Percentiles rank a stretch among this genome's conserved stretches.
Evolutionary conservation across 2,888 invertebrate genomes (phyloP).

Genomic region (Spisula subtruncata): DNA sequence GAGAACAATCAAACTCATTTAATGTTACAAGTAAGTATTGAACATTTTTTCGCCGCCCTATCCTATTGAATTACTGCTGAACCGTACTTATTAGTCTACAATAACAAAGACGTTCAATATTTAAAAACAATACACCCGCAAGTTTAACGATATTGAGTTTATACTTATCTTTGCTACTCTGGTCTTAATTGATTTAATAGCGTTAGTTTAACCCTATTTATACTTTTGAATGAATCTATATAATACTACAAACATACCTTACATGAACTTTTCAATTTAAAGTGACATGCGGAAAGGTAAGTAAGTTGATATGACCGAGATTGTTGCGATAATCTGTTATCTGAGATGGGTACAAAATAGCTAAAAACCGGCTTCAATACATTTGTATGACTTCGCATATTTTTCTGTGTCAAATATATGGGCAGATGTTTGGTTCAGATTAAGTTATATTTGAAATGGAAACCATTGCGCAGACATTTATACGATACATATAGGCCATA

Average conservation of each 20-base stretch:
- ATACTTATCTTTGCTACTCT: not conserved
- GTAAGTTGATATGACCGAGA: not conserved
- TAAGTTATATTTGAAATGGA: not conserved
- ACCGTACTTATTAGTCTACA: not conserved
- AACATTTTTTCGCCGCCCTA: not conserved
- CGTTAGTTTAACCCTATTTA: not conserved
- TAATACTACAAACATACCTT: not conserved
- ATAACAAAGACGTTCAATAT: not conserved
- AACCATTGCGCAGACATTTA: not conserved
- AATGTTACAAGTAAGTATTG: not conserved
- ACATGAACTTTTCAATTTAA: not conserved
- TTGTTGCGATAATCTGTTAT: not conserved
- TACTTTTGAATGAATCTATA: not conserved
- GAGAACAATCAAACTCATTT: not conserved
- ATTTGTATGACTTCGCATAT: not conserved
- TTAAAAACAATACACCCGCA: not conserved
- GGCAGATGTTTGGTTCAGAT: not conserved
- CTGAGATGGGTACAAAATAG: not conserved
- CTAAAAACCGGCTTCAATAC: not conserved
- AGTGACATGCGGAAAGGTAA: not conserved
- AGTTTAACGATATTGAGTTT: slow-evolving; percentile 2
- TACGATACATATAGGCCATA: not conserved
- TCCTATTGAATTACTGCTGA: not conserved
- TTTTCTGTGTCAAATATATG: not conserved
- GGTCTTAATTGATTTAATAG: slow-evolving; percentile 6